Evolutionary conservation across 2,113 vertebrate species (phyloP).

Genomic region (Ochotona curzoniae): DNA sequence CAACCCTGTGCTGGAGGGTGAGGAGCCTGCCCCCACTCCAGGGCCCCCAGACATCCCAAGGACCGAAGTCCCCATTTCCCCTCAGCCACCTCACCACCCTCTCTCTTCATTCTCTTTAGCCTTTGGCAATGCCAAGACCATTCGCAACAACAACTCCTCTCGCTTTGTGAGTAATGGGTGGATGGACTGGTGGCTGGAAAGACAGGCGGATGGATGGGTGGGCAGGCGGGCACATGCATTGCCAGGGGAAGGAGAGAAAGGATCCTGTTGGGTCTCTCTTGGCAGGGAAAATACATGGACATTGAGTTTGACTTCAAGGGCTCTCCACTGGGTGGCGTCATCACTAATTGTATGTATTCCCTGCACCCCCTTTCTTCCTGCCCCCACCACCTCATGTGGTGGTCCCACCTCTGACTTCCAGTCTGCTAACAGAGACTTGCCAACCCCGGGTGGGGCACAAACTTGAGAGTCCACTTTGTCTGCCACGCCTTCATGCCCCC

Average conservation of each 20-base stretch:
- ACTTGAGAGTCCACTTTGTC: no score
- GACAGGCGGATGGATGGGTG: background rate
- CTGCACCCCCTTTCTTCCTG: background rate
- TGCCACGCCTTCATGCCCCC: no score
- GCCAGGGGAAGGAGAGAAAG: background rate
- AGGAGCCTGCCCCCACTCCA: background rate
- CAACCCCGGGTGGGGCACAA: no score
- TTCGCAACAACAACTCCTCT: slow-evolving; percentile 89
- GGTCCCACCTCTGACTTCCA: slow-evolving; percentile 28
- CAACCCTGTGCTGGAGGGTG: slow-evolving; percentile 90
- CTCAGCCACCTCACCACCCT: no score
- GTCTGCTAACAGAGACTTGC: no score
- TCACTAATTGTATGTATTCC: slow-evolving; percentile 88
- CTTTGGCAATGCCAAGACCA: slow-evolving; percentile 89
- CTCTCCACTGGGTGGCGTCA: slow-evolving; percentile 88
- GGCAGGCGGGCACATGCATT: background rate
- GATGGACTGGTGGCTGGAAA: background rate
- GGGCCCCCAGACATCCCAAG: background rate
- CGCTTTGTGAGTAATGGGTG: slow-evolving; percentile 86
- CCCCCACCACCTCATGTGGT: slow-evolving; percentile 83
- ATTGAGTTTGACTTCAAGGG: slow-evolving; percentile 92
- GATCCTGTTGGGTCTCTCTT: slow-evolving; percentile 50
- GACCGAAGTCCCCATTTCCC: background rate
- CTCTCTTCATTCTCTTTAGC: slow-evolving; percentile 74
- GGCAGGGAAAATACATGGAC: slow-evolving; percentile 91